Conservation (phyloP, 2,113 vertebrate species). For the Sprattus sprattus region DNA sequence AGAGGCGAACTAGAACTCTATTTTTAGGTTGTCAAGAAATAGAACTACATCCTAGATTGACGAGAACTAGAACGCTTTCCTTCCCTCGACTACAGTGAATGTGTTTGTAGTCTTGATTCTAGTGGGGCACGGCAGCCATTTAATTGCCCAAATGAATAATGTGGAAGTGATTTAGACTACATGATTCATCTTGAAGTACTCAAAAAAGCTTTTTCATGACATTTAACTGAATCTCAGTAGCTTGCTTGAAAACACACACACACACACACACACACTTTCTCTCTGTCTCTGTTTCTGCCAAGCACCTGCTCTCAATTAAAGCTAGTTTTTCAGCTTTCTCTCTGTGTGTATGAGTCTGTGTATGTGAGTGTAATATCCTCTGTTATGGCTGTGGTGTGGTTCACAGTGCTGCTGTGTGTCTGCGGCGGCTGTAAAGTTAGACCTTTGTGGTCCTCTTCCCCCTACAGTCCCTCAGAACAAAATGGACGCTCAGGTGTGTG, state of each 20-base stretch:
- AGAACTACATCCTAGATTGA: no score
- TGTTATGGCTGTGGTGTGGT: not conserved
- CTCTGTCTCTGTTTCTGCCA: not conserved
- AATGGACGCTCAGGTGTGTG: not conserved
- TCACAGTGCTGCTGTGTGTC: not conserved
- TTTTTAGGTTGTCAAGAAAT: no score
- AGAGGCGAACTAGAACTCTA: no score
- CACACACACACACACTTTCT: not conserved
- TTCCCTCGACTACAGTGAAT: not conserved
- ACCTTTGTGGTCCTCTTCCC: not conserved
- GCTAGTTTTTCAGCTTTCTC: not conserved
- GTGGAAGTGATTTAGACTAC: not conserved
- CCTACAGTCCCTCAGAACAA: no score
- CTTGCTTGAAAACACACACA: not conserved
- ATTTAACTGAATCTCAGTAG: not conserved
- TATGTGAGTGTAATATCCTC: not conserved
- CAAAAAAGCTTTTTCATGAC: not conserved
- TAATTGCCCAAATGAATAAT: not conserved
- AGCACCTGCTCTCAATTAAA: constrained; percentile 6
- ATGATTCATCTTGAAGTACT: not conserved
- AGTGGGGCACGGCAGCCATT: not conserved
- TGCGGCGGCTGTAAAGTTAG: not conserved
- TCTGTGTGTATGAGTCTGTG: not conserved
- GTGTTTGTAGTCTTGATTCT: not conserved
- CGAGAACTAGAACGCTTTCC: not conserved